Evolutionary conservation across 1,140 invertebrate species (phyloP).

Genomic region (Aleiodes sp.): DNA sequence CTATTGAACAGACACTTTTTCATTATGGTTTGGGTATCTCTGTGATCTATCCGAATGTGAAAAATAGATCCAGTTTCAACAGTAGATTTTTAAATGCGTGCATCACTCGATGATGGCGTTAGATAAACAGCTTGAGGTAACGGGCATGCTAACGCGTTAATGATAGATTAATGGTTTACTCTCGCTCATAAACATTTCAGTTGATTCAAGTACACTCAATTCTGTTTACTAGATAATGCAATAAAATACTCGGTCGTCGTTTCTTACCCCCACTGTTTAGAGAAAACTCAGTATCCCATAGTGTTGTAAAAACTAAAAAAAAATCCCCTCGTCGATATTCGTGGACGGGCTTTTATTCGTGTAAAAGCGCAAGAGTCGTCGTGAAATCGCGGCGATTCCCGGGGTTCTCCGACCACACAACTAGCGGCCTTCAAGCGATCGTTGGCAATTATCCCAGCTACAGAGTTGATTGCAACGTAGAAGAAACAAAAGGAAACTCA

Average conservation of each 20-base stretch:
- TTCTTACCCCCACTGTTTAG: not conserved
- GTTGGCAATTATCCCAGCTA: slow-evolving; percentile 21
- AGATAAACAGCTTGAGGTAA: slow-evolving; percentile 3
- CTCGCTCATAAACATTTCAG: not conserved
- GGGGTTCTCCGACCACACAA: slow-evolving; percentile 6
- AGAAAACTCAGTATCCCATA: not conserved
- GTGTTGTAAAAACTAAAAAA: not conserved
- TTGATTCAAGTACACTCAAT: not conserved
- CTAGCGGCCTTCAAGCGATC: slow-evolving; percentile 14
- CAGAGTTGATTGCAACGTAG: slow-evolving; percentile 17
- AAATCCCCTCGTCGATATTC: not conserved
- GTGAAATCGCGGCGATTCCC: not conserved
- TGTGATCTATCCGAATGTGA: not conserved
- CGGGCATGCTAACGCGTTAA: not conserved
- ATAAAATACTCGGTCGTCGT: not conserved
- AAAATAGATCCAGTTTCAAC: not conserved
- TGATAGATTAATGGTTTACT: not conserved
- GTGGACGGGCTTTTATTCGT: not conserved
- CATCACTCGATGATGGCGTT: not conserved
- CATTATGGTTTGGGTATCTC: not conserved
- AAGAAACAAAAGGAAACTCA: not conserved
- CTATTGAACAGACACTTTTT: not conserved
- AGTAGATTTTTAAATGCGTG: not conserved
- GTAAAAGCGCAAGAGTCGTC: slow-evolving; percentile 8
- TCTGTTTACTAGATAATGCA: not conserved